A percentile compares a stretch with the other conserved stretches of the same genome.
phyloP scores from a whole-genome alignment of 2,888 invertebrate genomes.

The Plusia festucae region DNA sequence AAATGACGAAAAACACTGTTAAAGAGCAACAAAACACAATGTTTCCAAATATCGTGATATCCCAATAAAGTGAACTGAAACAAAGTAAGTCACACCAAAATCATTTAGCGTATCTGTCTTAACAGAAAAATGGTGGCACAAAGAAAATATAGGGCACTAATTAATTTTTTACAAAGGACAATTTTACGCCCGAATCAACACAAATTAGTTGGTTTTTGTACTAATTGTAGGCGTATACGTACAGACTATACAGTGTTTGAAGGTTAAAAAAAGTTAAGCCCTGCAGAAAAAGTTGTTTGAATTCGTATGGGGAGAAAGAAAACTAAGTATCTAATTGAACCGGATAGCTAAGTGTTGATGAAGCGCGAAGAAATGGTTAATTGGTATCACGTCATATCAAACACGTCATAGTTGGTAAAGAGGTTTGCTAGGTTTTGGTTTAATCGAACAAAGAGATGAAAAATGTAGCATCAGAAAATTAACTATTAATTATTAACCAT shows the following conservation, averaged over 20 bases:
- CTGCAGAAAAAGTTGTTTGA: constrained; percentile 54
- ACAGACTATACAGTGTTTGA: constrained; percentile 45
- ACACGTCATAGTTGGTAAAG: constrained; percentile 14
- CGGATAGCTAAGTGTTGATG: constrained; percentile 16
- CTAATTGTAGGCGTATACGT: constrained; percentile 56
- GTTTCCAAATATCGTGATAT: constrained; percentile 48
- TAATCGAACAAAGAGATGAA: background rate
- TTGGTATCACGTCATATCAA: no score
- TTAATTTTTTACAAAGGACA: constrained; percentile 76
- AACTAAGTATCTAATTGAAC: constrained; percentile 33
- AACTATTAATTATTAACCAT: no score
- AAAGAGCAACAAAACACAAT: constrained; percentile 45
- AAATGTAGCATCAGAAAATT: no score
- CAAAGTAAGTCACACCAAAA: constrained; percentile 33
- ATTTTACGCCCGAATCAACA: constrained; percentile 84
- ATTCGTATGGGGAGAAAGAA: constrained; percentile 38
- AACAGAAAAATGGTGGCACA: constrained; percentile 54
- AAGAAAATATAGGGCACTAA: constrained; percentile 72
- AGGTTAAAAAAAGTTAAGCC: constrained; percentile 43
- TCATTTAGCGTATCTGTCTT: constrained; percentile 42
- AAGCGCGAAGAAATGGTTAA: constrained; percentile 36
- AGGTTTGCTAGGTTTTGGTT: background rate
- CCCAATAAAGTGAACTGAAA: constrained; percentile 37
- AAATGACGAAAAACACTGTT: constrained; percentile 36
- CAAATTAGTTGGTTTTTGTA: constrained; percentile 68